Evolutionary conservation across 1,140 invertebrate genomes (phyloP).

Genomic region (Arion vulgaris): DNA sequence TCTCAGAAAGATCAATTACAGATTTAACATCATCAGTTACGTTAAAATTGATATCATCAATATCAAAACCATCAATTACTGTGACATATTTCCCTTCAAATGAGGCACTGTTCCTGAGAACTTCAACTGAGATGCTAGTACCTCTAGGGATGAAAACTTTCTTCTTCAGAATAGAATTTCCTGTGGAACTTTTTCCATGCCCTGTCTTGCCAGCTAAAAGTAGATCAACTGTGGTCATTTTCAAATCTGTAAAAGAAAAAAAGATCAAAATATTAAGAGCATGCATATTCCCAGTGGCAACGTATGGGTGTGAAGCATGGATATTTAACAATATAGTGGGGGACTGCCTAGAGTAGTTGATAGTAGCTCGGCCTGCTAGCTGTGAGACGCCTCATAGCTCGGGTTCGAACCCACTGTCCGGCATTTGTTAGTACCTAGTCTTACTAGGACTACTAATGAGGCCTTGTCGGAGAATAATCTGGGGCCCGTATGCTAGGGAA

Average conservation of each 20-base stretch:
- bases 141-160: not conserved
- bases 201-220: conserved; percentile 7
- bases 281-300: too few species aligned
- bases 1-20: not conserved
- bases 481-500: too few species aligned
- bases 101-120: not conserved
- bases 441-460: too few species aligned
- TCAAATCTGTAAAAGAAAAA: not conserved
- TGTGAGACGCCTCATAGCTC: too few species aligned
- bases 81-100: not conserved
- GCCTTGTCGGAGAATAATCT: too few species aligned
- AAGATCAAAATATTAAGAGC: too few species aligned
- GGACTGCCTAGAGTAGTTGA: too few species aligned
- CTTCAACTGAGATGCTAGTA: conserved; percentile 31
- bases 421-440: too few species aligned
- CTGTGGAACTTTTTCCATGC: conserved; percentile 24
- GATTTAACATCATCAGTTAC: not conserved
- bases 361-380: too few species aligned
- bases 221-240: not conserved
- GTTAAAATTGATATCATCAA: not conserved
- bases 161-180: not conserved
- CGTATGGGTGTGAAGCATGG: too few species aligned
- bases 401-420: too few species aligned
- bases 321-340: too few species aligned
- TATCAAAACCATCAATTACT: not conserved